Base-by-base conservation (phyloP, 1,140 invertebrate species). In the Cardiocondyla obscurior region DNA sequence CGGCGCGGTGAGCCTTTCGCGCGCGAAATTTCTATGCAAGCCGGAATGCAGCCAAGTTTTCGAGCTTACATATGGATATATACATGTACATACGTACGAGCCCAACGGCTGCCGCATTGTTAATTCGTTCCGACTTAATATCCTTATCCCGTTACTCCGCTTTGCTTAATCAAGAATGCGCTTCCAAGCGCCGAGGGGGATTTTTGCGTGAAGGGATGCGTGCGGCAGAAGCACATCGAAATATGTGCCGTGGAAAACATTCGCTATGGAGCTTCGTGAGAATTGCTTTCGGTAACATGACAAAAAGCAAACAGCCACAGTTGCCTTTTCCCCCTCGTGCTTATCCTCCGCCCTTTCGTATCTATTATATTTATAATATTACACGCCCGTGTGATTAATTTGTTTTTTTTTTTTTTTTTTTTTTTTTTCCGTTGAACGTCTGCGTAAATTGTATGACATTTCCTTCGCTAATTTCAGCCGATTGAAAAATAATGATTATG, bases 91-190 rank as follows among this genome's bases (percentile, higher is more conserved):
- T 16, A 42, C 33, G 12, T 14, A 8, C n/a, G 30, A 46, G 46
- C 14, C 14, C 60, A 22, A 30, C 36, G 74, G 19, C 19, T 62
- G 33, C 33, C 46, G 62, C 74, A 46, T 62, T 62, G 72, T 42
- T 79, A 79, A 79, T 79, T 79, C 62, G 62, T 79, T 79, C 49
- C 25, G n/a, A 16, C 74, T 69, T 79, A 79, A 69, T 55, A 79
- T 69, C 46, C 46, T 79, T 79, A 79, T 67, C 49, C 74, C 49
- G 16, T 30, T 79, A 49, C 22, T 22, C 69, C 46, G 74, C n/a
- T 69, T 79, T 69, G 42, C 33, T 79, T 79, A 79, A 69, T 42
- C 62, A 69, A 53, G 74, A 44, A 69, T 55, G 33, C 74, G 16
- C 22, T 12, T 12, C 3, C 22, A 30, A 28, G 14, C 39, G 25